Evolutionary conservation across 2,113 vertebrate genomes (phyloP).

Genomic region (Podarcis muralis): DNA sequence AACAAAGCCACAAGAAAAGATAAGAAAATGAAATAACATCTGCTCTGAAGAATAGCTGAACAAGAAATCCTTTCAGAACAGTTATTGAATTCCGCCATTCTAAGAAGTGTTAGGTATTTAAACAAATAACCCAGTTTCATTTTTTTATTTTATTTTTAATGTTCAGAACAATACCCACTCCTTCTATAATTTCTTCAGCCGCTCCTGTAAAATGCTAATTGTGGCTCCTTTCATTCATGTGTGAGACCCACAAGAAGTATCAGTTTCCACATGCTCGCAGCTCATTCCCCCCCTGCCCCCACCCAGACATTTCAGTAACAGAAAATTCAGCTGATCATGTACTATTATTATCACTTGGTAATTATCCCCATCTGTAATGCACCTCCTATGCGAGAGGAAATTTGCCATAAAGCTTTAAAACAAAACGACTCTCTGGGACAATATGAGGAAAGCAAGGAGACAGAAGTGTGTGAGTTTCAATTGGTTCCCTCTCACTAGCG

Average conservation of each 20-base stretch:
- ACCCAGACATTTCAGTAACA: slow-evolving; percentile 1
- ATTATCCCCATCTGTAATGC: slow-evolving; percentile 34
- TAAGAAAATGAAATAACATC: slow-evolving; percentile 20
- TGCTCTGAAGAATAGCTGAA: not conserved
- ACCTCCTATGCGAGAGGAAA: not conserved
- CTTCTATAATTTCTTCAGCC: slow-evolving; percentile 42
- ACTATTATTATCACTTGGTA: not conserved
- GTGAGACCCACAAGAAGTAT: slow-evolving; percentile 18
- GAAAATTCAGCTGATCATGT: slow-evolving; percentile 20
- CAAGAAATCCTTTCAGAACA: not conserved
- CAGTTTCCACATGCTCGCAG: not conserved
- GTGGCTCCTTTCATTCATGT: slow-evolving; percentile 17
- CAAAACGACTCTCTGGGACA: not conserved
- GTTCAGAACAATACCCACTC: slow-evolving; percentile 11
- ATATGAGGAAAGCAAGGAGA: not conserved
- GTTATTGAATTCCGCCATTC: slow-evolving; percentile 27
- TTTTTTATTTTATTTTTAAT: slow-evolving; percentile 12
- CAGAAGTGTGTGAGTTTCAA: not conserved
- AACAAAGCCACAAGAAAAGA: slow-evolving; percentile 24
- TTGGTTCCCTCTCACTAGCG: no score
- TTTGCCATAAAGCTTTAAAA: slow-evolving; percentile 5
- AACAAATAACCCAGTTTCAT: not conserved
- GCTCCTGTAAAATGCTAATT: slow-evolving; percentile 49
- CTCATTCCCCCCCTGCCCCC: not conserved
- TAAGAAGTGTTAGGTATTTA: not conserved